A percentile compares a stretch with the other conserved stretches of the same genome.
Conservation (phyloP, 2,113 vertebrate genomes). For the Lonchura striata region DNA sequence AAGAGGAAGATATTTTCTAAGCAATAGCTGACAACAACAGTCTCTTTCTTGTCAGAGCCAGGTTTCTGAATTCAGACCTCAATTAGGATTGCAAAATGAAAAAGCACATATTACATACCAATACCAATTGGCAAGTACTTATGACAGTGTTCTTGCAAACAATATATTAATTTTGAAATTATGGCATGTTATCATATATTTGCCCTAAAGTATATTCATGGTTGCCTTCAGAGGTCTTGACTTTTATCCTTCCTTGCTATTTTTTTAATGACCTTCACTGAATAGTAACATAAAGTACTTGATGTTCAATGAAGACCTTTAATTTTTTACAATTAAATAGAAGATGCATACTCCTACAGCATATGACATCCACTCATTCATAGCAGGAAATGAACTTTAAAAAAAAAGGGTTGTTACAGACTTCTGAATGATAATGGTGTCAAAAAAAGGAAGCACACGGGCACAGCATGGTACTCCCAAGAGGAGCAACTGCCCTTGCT, state of each 20-base stretch:
- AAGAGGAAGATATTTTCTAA: constrained; percentile 60
- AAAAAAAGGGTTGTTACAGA: background rate
- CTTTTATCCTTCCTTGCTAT: constrained; percentile 17
- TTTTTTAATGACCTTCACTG: background rate
- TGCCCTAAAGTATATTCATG: background rate
- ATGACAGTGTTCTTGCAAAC: background rate
- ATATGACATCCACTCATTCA: constrained; percentile 16
- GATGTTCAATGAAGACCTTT: background rate
- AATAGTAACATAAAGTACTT: background rate
- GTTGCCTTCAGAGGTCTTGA: constrained; percentile 25
- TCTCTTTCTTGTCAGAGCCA: constrained; percentile 34
- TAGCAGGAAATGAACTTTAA: constrained; percentile 45
- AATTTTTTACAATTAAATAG: constrained; percentile 48
- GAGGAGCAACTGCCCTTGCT: background rate
- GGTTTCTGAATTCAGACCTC: constrained; percentile 69
- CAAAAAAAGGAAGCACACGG: background rate
- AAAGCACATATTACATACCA: background rate
- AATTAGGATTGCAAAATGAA: constrained; percentile 68
- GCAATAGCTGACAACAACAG: constrained; percentile 52
- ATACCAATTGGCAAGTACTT: background rate
- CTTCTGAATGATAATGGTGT: background rate
- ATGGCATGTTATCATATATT: background rate
- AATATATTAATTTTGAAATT: constrained; percentile 44
- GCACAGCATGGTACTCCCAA: background rate
- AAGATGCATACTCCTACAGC: constrained; percentile 34